Evolutionary conservation across 1,140 invertebrate genomes (phyloP).

Genomic region (Amyelois transitella): DNA sequence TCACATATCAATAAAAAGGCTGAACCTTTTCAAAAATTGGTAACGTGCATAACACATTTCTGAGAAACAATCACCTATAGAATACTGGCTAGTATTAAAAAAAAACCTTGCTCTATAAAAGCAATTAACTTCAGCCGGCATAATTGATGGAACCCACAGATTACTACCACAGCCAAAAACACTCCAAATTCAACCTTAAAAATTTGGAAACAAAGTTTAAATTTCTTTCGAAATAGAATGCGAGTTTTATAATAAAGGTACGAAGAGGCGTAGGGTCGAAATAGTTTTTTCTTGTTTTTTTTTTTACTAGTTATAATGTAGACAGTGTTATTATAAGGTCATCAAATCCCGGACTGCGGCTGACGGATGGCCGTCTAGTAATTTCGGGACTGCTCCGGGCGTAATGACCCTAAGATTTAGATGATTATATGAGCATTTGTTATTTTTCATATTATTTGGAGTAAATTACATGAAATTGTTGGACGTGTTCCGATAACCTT

Average conservation of each 20-base stretch:
- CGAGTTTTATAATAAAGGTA: background rate
- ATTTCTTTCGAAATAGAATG: background rate
- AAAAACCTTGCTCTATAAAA: background rate
- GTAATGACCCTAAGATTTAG: background rate
- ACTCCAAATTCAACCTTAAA: background rate
- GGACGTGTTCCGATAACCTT: background rate
- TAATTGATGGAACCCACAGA: background rate
- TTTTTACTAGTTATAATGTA: background rate
- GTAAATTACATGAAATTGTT: background rate
- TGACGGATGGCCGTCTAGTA: background rate
- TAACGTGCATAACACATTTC: background rate
- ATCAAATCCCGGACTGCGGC: background rate
- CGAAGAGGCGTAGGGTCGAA: background rate
- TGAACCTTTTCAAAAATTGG: background rate
- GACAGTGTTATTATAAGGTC: background rate
- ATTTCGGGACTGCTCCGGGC: background rate
- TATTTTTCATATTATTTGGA: background rate
- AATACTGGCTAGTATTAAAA: background rate
- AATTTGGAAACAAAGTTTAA: background rate
- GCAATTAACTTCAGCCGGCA: background rate
- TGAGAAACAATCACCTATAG: background rate
- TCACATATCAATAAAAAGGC: background rate
- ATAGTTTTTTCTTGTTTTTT: background rate
- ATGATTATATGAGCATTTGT: background rate
- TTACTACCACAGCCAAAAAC: background rate